Evolutionary conservation across 2,888 invertebrate species (phyloP).

Genomic region (Chrysina gloriosa): DNA sequence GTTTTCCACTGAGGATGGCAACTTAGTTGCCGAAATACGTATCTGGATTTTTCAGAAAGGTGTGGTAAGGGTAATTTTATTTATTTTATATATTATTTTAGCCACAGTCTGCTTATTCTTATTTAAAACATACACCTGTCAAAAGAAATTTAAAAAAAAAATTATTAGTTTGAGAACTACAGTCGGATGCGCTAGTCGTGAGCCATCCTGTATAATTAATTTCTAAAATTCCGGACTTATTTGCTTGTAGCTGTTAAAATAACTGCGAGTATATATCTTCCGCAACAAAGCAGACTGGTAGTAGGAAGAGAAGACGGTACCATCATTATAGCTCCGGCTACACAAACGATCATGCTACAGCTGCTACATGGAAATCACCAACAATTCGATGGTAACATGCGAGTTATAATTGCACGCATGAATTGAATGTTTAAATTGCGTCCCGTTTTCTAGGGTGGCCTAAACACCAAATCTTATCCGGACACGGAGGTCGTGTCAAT

Average conservation of each 20-base stretch:
- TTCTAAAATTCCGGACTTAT: too few species aligned
- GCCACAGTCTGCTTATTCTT: too few species aligned
- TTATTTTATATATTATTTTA: too few species aligned
- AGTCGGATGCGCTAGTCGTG: too few species aligned
- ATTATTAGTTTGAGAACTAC: too few species aligned
- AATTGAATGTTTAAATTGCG: neutral
- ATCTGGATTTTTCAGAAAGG: too few species aligned
- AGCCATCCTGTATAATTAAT: too few species aligned
- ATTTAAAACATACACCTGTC: too few species aligned
- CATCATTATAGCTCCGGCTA: conserved; percentile 95
- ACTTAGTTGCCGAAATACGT: too few species aligned
- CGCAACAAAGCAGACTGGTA: conserved; percentile 92
- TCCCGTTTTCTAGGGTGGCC: conserved; percentile 78
- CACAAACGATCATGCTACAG: conserved; percentile 94
- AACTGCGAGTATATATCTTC: conserved; percentile 94
- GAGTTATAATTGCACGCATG: neutral
- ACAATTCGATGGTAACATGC: conserved; percentile 79
- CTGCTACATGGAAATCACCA: conserved; percentile 89
- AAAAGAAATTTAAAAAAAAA: too few species aligned
- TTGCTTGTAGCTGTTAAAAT: conserved; percentile 74
- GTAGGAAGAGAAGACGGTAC: conserved; percentile 96
- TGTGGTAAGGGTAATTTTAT: too few species aligned
- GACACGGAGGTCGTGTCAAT: conserved; percentile 94
- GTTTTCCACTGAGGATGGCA: too few species aligned
- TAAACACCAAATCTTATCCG: conserved; percentile 85